These are phyloP conservation scores for Phaetusa simplex DNA, from an alignment of 2,113 vertebrate genomes.

Conservation along the genomic window DNA sequence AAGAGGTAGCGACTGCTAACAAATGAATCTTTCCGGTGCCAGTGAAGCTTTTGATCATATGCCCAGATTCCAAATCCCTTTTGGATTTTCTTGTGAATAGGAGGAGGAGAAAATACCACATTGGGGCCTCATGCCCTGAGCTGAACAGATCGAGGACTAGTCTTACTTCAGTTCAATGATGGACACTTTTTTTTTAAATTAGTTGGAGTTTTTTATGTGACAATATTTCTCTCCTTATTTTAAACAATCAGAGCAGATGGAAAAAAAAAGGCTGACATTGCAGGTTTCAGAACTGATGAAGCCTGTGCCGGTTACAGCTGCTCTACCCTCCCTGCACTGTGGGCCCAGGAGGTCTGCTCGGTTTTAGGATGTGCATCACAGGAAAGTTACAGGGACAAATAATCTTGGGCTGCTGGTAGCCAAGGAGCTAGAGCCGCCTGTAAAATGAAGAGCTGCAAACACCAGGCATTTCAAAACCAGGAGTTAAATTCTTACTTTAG, in stretches of 20 bases:
- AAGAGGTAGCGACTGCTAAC: not conserved
- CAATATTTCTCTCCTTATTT: not conserved
- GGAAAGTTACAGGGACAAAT: not conserved
- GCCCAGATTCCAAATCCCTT: not conserved
- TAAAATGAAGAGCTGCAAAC: not conserved
- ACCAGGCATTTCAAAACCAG: not conserved
- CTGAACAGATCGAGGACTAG: not conserved
- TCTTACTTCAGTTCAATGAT: not conserved
- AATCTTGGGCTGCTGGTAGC: not conserved
- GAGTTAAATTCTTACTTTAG: not conserved
- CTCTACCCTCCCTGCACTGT: not conserved
- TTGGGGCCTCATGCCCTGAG: not conserved
- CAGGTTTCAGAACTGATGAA: not conserved
- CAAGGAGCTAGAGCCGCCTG: not conserved
- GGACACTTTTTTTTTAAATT: not conserved
- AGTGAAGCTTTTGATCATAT: not conserved
- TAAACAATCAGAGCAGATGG: not conserved
- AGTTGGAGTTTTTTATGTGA: not conserved
- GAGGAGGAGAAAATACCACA: not conserved
- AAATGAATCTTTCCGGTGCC: not conserved
- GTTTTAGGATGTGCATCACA: not conserved
- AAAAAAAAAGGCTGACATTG: not conserved
- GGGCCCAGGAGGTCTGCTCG: not conserved
- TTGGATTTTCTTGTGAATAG: not conserved
- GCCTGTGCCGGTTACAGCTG: rapidly evolving